These are phyloP conservation scores for Oeneis ivallda DNA, from an alignment of 2,888 invertebrate genomes.

Conservation along the genomic window DNA sequence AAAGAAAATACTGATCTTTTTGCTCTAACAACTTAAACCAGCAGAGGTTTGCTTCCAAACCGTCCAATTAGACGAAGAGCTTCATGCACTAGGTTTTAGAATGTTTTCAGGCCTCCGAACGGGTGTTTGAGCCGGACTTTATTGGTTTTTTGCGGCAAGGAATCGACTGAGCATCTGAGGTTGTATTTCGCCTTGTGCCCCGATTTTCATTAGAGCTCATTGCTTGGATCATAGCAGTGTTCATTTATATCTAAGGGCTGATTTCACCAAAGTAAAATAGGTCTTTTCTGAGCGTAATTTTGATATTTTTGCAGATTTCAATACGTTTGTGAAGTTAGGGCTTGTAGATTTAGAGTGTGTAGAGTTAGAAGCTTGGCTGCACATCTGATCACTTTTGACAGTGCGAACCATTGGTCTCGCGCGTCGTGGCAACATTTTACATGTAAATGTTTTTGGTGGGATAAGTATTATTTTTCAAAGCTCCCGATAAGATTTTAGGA, in stretches of 20 bases:
- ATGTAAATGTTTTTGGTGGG: no score
- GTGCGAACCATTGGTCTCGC: no score
- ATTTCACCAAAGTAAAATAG: no score
- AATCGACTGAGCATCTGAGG: neutral
- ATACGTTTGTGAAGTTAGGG: no score
- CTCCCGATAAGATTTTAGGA: no score
- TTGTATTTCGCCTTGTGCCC: neutral
- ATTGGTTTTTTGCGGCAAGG: slow-evolving; percentile 3
- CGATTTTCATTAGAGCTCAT: neutral
- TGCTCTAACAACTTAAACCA: slow-evolving; percentile 32
- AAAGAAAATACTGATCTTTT: slow-evolving; percentile 31
- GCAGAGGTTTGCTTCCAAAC: slow-evolving; percentile 30
- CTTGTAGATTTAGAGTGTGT: no score
- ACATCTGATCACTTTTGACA: no score
- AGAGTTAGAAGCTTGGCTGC: no score
- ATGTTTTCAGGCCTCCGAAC: slow-evolving; percentile 16
- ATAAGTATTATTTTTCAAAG: no score
- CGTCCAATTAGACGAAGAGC: slow-evolving; percentile 45
- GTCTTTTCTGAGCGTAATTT: no score
- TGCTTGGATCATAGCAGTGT: neutral
- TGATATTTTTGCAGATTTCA: no score
- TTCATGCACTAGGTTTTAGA: slow-evolving; percentile 28
- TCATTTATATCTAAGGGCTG: neutral
- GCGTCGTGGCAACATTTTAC: no score
- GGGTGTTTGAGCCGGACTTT: neutral